phyloP scores from a whole-genome alignment of 1,140 invertebrate genomes.

The Drosophila kurseongensis region DNA sequence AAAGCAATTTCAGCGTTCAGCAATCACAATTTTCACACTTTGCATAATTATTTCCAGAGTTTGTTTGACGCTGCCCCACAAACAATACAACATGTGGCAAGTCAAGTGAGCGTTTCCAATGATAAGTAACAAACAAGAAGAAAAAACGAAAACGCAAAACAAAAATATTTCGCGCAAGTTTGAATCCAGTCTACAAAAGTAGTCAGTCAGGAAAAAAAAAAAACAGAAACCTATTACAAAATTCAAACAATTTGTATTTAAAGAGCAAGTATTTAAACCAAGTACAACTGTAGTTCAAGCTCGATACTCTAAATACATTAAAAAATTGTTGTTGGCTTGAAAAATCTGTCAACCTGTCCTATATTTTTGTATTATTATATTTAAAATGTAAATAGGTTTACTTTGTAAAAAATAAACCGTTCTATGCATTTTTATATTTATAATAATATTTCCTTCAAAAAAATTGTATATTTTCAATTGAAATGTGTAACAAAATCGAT shows the following conservation, averaged over 20 bases:
- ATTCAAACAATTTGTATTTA: slow-evolving; percentile 45
- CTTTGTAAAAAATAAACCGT: too few relatives aligned
- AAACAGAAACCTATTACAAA: slow-evolving; percentile 49
- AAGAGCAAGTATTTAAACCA: slow-evolving; percentile 13
- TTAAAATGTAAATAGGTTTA: too few relatives aligned
- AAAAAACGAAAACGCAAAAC: slow-evolving; percentile 16
- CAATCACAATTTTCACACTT: slow-evolving; percentile 43
- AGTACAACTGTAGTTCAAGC: not conserved
- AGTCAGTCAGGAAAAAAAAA: slow-evolving; percentile 37
- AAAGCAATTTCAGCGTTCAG: slow-evolving; percentile 13
- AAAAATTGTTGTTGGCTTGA: too few relatives aligned
- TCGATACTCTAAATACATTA: too few relatives aligned
- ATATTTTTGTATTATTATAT: too few relatives aligned
- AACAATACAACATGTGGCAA: slow-evolving; percentile 30
- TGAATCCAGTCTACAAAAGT: slow-evolving; percentile 43
- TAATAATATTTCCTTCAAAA: too few relatives aligned
- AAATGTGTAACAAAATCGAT: too few relatives aligned
- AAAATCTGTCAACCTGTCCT: too few relatives aligned
- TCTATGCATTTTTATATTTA: too few relatives aligned
- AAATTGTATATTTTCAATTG: too few relatives aligned
- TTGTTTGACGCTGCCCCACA: slow-evolving; percentile 35
- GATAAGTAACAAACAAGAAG: slow-evolving; percentile 34
- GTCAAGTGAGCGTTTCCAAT: slow-evolving; percentile 46
- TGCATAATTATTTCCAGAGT: slow-evolving; percentile 50
- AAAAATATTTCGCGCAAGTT: slow-evolving; percentile 48